A percentile compares a stretch with the other conserved stretches of the same genome.
Conservation (phyloP, 2,888 invertebrate genomes). For the Tineola bisselliella region DNA sequence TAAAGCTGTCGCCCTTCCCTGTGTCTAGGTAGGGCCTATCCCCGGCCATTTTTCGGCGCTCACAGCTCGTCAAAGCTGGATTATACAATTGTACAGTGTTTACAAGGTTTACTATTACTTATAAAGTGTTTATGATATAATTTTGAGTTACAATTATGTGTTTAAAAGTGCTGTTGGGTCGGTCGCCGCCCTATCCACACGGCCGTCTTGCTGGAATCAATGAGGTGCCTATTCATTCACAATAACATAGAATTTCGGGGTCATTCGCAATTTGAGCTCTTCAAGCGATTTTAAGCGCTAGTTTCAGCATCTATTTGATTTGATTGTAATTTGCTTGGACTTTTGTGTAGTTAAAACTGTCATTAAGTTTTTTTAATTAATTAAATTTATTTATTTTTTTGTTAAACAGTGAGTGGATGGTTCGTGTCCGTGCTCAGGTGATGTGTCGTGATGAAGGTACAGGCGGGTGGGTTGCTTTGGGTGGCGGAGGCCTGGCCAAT, state of each 20-base stretch:
- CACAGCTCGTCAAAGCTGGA: constrained; percentile 33
- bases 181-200: constrained; percentile 60
- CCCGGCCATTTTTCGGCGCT: constrained; percentile 60
- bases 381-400: neutral
- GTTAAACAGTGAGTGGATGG: constrained; percentile 83
- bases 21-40: constrained; percentile 47
- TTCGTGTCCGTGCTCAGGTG: constrained; percentile 98
- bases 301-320: neutral
- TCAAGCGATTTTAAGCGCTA: constrained; percentile 24
- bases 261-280: constrained; percentile 37
- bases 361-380: neutral
- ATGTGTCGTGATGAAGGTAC: constrained; percentile 98
- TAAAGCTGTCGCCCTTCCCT: constrained; percentile 46
- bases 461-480: constrained; percentile 94
- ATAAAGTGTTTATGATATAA: neutral
- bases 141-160: neutral
- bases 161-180: constrained; percentile 18
- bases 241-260: constrained; percentile 54
- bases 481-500: constrained; percentile 93
- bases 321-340: no score
- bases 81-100: constrained; percentile 26
- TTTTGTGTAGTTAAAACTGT: neutral
- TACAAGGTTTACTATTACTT: constrained; percentile 16
- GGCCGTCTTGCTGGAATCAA: constrained; percentile 49
- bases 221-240: constrained; percentile 60